phyloP scores from a whole-genome alignment of 2,888 invertebrate species.

The Anagyrus pseudococci region DNA sequence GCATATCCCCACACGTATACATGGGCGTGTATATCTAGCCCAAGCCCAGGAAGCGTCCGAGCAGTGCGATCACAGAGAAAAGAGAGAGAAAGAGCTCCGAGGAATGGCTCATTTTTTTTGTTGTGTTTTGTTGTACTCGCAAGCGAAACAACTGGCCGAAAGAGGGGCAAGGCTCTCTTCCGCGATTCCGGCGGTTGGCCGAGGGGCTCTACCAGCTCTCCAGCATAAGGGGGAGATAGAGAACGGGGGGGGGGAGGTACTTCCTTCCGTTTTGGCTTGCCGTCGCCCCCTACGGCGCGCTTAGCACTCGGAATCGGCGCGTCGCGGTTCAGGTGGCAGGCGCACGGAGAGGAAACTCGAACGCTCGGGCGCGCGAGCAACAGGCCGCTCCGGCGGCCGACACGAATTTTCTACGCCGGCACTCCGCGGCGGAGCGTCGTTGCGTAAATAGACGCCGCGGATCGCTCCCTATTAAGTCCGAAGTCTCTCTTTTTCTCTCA shows the following conservation, averaged over 20 bases:
- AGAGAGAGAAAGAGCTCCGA: too few species aligned
- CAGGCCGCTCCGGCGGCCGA: background rate
- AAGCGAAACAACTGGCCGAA: background rate
- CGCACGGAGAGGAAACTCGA: conserved; percentile 22
- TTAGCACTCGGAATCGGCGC: conserved; percentile 21
- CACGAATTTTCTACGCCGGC: conserved; percentile 18
- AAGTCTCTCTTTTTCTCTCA: too few species aligned
- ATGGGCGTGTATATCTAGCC: too few species aligned
- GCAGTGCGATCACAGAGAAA: too few species aligned
- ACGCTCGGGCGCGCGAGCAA: conserved; percentile 1
- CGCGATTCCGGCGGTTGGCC: conserved; percentile 31
- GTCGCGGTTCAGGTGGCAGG: conserved; percentile 56
- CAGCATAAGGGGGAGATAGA: background rate
- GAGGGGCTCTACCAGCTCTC: background rate
- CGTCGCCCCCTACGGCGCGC: conserved; percentile 10
- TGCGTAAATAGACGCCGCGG: background rate
- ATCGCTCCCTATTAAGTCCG: too few species aligned
- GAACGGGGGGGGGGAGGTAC: conserved; percentile 35
- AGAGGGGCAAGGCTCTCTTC: conserved; percentile 20
- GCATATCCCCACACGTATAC: too few species aligned
- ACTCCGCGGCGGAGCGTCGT: conserved; percentile 1
- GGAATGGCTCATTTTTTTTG: too few species aligned
- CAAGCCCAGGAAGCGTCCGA: too few species aligned
- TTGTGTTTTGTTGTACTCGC: too few species aligned
- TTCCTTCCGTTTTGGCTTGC: conserved; percentile 60